phyloP scores from a whole-genome alignment of 1,140 invertebrate genomes.

The Hylaeus anthracinus region DNA sequence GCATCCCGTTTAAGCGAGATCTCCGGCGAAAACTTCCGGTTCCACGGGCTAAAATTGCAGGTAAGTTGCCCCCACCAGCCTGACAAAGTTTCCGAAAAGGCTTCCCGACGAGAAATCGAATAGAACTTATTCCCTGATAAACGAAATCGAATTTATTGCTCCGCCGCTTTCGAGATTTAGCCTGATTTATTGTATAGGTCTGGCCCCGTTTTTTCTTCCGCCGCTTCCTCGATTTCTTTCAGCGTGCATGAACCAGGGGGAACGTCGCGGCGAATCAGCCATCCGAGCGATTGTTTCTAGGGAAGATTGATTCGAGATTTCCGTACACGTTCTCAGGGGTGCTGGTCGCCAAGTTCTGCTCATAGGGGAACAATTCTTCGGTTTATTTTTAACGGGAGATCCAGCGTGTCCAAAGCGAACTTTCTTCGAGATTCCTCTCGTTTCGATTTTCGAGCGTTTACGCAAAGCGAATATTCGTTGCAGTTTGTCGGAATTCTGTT shows the following conservation, averaged over 20 bases:
- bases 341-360: too few relatives aligned
- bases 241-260: slow-evolving; percentile 7
- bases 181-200: slow-evolving; percentile 45
- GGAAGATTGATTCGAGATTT: slow-evolving; percentile 27
- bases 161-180: slow-evolving; percentile 35
- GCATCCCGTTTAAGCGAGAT: slow-evolving; percentile 37
- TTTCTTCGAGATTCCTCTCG: not conserved
- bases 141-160: slow-evolving; percentile 51
- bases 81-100: slow-evolving; percentile 41
- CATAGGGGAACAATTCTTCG: too few relatives aligned
- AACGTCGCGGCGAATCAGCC: slow-evolving; percentile 14
- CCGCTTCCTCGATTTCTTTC: not conserved
- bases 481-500: not conserved
- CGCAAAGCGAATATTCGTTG: not conserved
- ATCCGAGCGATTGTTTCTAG: slow-evolving; percentile 13
- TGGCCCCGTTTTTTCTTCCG: not conserved
- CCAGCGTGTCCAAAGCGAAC: too few relatives aligned
- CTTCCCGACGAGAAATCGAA: slow-evolving; percentile 36
- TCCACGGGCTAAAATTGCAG: slow-evolving; percentile 34
- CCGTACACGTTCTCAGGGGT: too few relatives aligned
- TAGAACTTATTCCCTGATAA: slow-evolving; percentile 47
- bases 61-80: slow-evolving; percentile 19
- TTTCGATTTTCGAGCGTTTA: not conserved
- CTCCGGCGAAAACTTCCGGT: slow-evolving; percentile 38
- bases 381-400: too few relatives aligned